phyloP scores from a whole-genome alignment of 1,140 invertebrate genomes.

The Plectrocnemia conspersa region DNA sequence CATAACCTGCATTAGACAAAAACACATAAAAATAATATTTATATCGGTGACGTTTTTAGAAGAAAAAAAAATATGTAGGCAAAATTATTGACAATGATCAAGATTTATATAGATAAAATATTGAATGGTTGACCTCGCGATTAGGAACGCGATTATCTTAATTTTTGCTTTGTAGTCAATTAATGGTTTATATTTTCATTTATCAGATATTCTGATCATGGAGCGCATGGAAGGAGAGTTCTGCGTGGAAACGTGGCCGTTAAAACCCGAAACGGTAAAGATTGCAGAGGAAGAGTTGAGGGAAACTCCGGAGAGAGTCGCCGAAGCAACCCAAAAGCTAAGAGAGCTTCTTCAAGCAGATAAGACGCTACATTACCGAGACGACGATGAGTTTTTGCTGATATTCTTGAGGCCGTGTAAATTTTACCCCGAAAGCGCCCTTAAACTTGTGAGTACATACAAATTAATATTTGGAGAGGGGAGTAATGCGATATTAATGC shows the following conservation, averaged over 20 bases:
- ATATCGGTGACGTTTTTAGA: too few species aligned
- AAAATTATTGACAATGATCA: neutral
- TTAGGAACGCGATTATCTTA: neutral
- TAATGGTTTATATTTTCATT: slow-evolving; percentile 2
- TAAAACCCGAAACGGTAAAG: slow-evolving; percentile 46
- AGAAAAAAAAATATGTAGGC: too few species aligned
- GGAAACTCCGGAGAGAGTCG: slow-evolving; percentile 65
- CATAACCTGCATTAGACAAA: too few species aligned
- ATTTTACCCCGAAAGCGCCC: slow-evolving; percentile 72
- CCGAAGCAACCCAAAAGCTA: slow-evolving; percentile 56
- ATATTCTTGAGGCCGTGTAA: slow-evolving; percentile 75
- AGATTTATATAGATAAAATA: neutral
- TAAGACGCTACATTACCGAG: slow-evolving; percentile 58
- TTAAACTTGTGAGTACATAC: slow-evolving; percentile 58
- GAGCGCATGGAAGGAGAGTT: slow-evolving; percentile 36
- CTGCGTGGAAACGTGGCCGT: slow-evolving; percentile 42
- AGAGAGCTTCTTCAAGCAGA: slow-evolving; percentile 61
- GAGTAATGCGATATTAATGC: too few species aligned
- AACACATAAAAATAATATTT: too few species aligned
- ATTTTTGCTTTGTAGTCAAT: neutral
- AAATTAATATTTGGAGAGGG: too few species aligned
- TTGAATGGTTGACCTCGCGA: neutral
- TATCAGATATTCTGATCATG: slow-evolving; percentile 8
- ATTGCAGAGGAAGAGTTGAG: slow-evolving; percentile 62
- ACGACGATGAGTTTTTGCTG: slow-evolving; percentile 68